A percentile compares a stretch with the other conserved stretches of the same genome.
These are phyloP conservation scores for Aproaerema taeniolella DNA, from an alignment of 2,888 invertebrate species.

Conservation along the genomic window DNA sequence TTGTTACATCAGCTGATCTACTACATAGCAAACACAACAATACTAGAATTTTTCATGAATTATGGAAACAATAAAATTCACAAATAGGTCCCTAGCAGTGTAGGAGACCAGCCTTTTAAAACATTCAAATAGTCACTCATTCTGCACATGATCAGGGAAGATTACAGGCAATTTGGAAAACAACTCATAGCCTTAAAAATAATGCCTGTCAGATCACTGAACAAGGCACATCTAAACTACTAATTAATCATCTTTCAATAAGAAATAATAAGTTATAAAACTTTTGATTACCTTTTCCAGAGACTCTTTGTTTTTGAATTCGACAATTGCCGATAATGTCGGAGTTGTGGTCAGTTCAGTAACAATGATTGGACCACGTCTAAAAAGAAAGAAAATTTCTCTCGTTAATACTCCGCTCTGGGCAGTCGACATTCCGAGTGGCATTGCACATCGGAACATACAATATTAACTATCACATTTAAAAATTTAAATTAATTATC, in stretches of 20 bases:
- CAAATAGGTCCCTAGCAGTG: conserved; percentile 26
- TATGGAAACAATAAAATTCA: conserved; percentile 20
- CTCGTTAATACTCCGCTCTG: conserved; percentile 64
- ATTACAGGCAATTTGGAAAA: conserved; percentile 55
- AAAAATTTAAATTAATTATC: conserved; percentile 11
- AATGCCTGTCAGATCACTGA: conserved; percentile 29
- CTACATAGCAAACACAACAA: conserved; percentile 29
- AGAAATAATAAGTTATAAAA: conserved; percentile 63
- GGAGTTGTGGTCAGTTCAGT: conserved; percentile 77
- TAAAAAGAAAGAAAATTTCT: conserved; percentile 74
- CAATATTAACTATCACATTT: conserved; percentile 16
- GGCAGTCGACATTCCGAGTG: conserved; percentile 40
- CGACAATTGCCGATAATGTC: conserved; percentile 76
- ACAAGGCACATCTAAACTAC: conserved; percentile 31
- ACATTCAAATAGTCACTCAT: conserved; percentile 75
- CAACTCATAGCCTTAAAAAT: conserved; percentile 43
- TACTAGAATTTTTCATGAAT: conserved; percentile 27
- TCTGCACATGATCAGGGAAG: conserved; percentile 42
- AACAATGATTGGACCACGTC: conserved; percentile 78
- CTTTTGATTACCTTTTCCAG: conserved; percentile 73
- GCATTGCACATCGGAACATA: conserved; percentile 49
- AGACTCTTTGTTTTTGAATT: conserved; percentile 77
- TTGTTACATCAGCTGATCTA: conserved; percentile 43
- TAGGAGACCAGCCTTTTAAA: conserved; percentile 63
- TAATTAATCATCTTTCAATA: conserved; percentile 23